Evolutionary conservation across 2,113 vertebrate species (phyloP), one percentile per base, ranked within the genome.

Genomic region (Stomatorhinus ivindoensis): DNA sequence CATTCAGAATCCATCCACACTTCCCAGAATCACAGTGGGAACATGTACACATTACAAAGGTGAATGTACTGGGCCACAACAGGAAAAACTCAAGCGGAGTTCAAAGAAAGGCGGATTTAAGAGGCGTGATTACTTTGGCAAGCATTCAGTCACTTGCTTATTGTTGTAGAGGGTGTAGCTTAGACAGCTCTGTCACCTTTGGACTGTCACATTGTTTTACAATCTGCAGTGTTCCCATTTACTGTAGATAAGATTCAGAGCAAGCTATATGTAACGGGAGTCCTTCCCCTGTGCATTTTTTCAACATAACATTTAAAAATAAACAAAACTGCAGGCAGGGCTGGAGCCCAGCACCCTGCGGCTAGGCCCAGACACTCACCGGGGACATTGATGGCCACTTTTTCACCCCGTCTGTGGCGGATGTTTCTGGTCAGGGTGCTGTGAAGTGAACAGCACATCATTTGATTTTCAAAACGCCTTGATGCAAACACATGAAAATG

Each of bases 391-490:
- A 99, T 99, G 39, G 92, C 96, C n/a, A 99, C 97, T 92, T 99
- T 99, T 90, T 99, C 98, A 87, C 98, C 98, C 92, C 98, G 96
- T 92, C 98, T 94, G 90, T 99, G 98, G 65, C 98, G 96, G 93
- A 98, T 99, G 90, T 99, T 99, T 95, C 97, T 97, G 83, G 98
- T 99, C 90, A 99, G 94, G 3, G 97, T 98, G 93, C 98, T 99
- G 90, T 65, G 95, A 95, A 8, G 90, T n/a, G 47, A 84, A 88
- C 86, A 76, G 89, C 19, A 61, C 1, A 69, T 39, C 10, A 24
- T 50, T n/a, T 89, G 17, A 51, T 39, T 80, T 47, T 89, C 35
- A 46, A 87, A 31, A 39, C 5, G 17, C 19, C 11, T 42, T 4
- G 0, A 65, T 53, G 58, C 44, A 89, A 89, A 89, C 44, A 11